phyloP scores from a whole-genome alignment of 2,113 vertebrate genomes.

The Myiopsitta monachus region DNA sequence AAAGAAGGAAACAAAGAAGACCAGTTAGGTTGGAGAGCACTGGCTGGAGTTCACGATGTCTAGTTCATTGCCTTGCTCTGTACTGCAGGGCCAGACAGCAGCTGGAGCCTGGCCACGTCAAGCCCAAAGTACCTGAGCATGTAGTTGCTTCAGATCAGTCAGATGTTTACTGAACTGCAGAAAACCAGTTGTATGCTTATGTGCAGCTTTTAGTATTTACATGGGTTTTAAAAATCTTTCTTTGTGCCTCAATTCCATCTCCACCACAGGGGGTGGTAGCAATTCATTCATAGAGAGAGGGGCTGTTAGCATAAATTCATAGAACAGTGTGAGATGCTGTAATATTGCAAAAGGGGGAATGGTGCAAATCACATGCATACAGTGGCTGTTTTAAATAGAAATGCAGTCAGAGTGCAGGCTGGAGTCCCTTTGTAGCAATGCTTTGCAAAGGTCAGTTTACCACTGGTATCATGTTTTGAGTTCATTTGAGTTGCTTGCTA shows the following conservation, averaged over 20 bases:
- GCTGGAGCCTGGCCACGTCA: neutral
- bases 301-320: neutral
- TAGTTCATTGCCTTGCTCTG: neutral
- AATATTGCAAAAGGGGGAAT: neutral
- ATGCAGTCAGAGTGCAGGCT: neutral
- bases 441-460: constrained; percentile 29
- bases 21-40: accelerated
- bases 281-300: neutral
- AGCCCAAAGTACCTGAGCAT: neutral
- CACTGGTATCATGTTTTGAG: constrained; percentile 7
- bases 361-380: neutral
- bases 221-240: neutral
- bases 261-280: neutral
- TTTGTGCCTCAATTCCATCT: neutral
- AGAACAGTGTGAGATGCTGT: neutral
- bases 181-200: neutral
- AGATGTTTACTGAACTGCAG: neutral
- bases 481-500: constrained; percentile 39
- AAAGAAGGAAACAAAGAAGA: neutral
- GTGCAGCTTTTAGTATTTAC: neutral
- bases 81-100: neutral
- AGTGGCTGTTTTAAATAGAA: neutral
- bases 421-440: neutral
- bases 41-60: neutral
- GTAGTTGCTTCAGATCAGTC: neutral